Conservation (phyloP, 2,797 vertebrate species). For the Leuciscus waleckii region DNA sequence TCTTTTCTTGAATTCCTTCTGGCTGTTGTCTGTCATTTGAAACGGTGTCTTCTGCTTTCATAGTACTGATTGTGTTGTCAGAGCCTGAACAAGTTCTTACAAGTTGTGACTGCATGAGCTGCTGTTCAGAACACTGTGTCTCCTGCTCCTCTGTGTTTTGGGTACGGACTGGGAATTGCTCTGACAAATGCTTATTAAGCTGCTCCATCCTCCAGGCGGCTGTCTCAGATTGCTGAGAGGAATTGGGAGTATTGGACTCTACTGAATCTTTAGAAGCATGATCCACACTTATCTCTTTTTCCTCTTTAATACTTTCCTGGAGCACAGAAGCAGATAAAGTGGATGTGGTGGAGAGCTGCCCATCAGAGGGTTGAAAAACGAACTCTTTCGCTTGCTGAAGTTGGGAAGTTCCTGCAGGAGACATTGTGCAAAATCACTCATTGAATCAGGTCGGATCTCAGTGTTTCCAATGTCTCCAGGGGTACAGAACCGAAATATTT, state of each 20-base stretch:
- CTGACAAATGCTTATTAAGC: conserved; percentile 26
- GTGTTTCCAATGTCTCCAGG: conserved; percentile 30
- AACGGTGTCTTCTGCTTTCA: conserved; percentile 25
- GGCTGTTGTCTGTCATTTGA: conserved; percentile 23
- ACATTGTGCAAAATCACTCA: conserved; percentile 37
- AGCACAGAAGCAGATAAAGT: neutral
- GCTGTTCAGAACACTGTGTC: conserved; percentile 26
- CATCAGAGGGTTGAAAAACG: neutral
- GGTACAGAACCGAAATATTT: conserved; percentile 34
- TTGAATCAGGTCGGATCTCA: conserved; percentile 37
- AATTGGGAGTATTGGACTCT: neutral
- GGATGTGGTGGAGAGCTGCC: neutral
- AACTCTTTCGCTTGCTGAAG: conserved; percentile 7
- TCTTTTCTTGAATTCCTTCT: conserved; percentile 60
- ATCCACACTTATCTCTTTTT: conserved; percentile 12
- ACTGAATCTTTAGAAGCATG: conserved; percentile 3
- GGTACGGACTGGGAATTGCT: conserved; percentile 26
- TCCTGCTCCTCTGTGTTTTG: conserved; percentile 42
- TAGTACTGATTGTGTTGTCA: conserved; percentile 27
- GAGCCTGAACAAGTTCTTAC: conserved; percentile 21
- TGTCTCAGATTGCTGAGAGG: conserved; percentile 31
- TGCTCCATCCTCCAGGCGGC: neutral
- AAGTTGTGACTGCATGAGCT: conserved; percentile 5
- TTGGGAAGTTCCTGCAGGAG: conserved; percentile 26
- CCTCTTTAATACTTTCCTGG: conserved; percentile 20